Percentiles rank a stretch among this genome's conserved stretches.
Evolutionary conservation across 1,140 invertebrate genomes (phyloP).

Genomic region (Aricia agestis): DNA sequence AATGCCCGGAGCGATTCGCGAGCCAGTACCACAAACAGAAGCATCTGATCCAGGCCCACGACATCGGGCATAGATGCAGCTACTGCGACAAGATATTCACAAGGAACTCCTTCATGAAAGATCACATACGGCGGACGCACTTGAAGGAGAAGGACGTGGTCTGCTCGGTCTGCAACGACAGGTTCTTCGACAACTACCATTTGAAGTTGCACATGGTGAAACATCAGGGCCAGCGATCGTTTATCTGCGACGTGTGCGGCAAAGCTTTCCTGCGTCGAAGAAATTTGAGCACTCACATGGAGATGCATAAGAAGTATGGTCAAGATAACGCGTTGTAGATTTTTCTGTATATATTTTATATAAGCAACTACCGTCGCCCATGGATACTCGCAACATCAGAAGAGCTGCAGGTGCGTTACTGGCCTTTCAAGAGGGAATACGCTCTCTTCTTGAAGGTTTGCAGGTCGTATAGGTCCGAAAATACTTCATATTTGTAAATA

Average conservation of each 20-base stretch:
- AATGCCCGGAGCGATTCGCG: conserved; percentile 54
- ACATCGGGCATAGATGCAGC: conserved; percentile 55
- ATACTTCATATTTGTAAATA: no score
- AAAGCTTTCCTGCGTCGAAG: conserved; percentile 78
- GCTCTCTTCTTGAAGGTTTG: no score
- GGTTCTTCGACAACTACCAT: conserved; percentile 61
- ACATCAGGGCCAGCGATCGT: conserved; percentile 80
- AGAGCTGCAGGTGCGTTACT: no score
- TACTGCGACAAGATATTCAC: conserved; percentile 65
- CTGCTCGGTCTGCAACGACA: conserved; percentile 58
- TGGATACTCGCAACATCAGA: no score
- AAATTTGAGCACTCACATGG: conserved; percentile 56
- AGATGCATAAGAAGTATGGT: conserved; percentile 63
- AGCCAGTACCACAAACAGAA: conserved; percentile 64
- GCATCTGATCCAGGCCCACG: conserved; percentile 57
- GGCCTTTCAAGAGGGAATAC: no score
- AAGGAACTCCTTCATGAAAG: conserved; percentile 61
- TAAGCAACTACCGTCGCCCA: no score
- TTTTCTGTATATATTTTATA: not conserved
- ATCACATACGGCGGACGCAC: conserved; percentile 59
- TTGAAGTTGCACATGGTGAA: conserved; percentile 78
- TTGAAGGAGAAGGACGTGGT: conserved; percentile 62
- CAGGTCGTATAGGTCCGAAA: no score
- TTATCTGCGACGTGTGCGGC: conserved; percentile 77
- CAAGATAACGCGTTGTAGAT: conserved; percentile 30